Evolutionary conservation across 2,888 invertebrate species (phyloP), one percentile per base, ranked within the genome.

Genomic region (Choreutis nemorana): DNA sequence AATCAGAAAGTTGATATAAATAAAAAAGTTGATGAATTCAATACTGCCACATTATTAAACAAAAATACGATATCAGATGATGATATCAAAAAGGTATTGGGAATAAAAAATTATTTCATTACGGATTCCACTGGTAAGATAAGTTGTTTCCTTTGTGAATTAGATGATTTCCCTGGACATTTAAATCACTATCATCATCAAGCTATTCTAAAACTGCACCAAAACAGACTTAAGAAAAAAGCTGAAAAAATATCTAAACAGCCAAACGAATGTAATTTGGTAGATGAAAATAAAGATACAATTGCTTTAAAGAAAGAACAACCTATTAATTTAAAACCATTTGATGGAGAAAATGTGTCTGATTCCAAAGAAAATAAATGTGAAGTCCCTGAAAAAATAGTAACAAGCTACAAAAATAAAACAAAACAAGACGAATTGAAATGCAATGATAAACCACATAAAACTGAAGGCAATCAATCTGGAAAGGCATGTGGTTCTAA

Each of bases 91-190:
- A 34, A 46, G 24, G 27, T 32, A 2, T 14, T 52, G 5, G 32
- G 28, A 4, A 35, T 44, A 9, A 36, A 34, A 5, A 23, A 48
- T 9, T 53, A 47, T 28, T 31, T 53, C 4, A 34, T 33, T 3
- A 4, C 6, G 3, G 35, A 42, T 26, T 32, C 35, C 13, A 22
- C 36, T 8, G 44, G 41, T 2, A 28, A 23, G 1, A 26, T 25
- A 8, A 42, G 37, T 43, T 55, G 55, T 20, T 36, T 50, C 3
- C 29, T 54, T 2, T 54, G 55, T 18, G 42, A 46, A 18, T 49
- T 42, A 48, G 1, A 2, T 1, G 14, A 14, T 4, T 25, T 37
- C 0, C 1, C 8, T 1, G 4, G 3, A 3, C 55, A 56, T 30
- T 2, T 48, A 1, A 29, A 30, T 2, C 29, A 39, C 4, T 23